A percentile compares a stretch with the other conserved stretches of the same genome.
These are phyloP conservation scores for Chrysotoxum bicinctum DNA, from an alignment of 2,888 invertebrate genomes.

Conservation along the genomic window DNA sequence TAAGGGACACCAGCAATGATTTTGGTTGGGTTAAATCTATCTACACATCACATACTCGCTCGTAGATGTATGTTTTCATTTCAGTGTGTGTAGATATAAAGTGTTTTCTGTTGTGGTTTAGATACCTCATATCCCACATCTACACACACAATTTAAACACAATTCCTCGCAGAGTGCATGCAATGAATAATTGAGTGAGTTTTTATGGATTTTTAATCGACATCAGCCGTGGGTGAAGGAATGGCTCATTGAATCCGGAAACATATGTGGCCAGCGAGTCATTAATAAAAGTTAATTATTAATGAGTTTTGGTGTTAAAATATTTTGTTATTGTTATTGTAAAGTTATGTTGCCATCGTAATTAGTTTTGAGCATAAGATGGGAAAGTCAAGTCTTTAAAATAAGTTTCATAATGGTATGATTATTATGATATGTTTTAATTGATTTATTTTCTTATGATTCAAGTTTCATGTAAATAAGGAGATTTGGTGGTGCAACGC, in stretches of 20 bases:
- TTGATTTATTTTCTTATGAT: background rate
- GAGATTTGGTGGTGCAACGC: too few relatives aligned
- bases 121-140: background rate
- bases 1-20: background rate
- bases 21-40: background rate
- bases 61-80: background rate
- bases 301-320: slow-evolving; percentile 28
- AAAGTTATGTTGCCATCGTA: background rate
- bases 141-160: background rate
- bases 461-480: too few relatives aligned
- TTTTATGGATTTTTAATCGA: slow-evolving; percentile 70
- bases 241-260: slow-evolving; percentile 31
- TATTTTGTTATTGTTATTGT: background rate
- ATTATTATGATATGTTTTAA: background rate
- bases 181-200: slow-evolving; percentile 62
- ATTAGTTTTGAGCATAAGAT: background rate
- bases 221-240: slow-evolving; percentile 11
- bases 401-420: background rate
- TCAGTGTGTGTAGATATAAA: background rate
- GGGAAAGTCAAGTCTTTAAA: background rate
- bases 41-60: background rate
- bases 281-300: slow-evolving; percentile 53
- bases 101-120: slow-evolving; percentile 39
- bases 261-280: slow-evolving; percentile 37
- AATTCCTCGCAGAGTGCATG: slow-evolving; percentile 26